Conservation (phyloP, 2,113 vertebrate genomes). For the Noctilio leporinus region DNA sequence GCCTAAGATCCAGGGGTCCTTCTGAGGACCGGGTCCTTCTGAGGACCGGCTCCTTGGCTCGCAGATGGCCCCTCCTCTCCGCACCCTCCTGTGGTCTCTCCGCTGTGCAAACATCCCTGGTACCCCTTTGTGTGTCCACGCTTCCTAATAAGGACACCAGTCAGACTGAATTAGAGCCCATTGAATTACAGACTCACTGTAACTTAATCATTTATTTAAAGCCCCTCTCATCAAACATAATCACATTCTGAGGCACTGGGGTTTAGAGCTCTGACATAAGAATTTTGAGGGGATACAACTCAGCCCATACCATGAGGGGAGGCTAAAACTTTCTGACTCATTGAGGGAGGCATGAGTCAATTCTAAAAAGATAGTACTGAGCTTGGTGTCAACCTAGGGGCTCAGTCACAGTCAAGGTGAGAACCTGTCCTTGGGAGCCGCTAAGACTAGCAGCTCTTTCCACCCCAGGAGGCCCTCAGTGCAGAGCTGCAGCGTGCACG, state of each 20-base stretch:
- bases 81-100: background rate
- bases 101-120: too few relatives aligned
- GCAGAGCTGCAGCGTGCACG: background rate
- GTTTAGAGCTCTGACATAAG: background rate
- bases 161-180: background rate
- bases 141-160: background rate
- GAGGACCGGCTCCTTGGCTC: background rate
- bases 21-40: background rate
- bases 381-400: background rate
- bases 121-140: background rate
- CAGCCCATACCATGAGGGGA: background rate
- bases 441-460: background rate
- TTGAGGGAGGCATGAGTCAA: background rate
- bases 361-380: background rate
- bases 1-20: background rate
- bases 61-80: background rate
- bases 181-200: background rate
- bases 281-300: background rate
- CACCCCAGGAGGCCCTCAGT: background rate
- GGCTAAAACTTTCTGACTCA: background rate
- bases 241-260: background rate
- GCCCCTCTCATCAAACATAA: background rate
- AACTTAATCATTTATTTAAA: background rate
- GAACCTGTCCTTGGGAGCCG: background rate
- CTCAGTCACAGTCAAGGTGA: background rate